phyloP scores from a whole-genome alignment of 2,797 vertebrate species.

The Alfaro cultratus region DNA sequence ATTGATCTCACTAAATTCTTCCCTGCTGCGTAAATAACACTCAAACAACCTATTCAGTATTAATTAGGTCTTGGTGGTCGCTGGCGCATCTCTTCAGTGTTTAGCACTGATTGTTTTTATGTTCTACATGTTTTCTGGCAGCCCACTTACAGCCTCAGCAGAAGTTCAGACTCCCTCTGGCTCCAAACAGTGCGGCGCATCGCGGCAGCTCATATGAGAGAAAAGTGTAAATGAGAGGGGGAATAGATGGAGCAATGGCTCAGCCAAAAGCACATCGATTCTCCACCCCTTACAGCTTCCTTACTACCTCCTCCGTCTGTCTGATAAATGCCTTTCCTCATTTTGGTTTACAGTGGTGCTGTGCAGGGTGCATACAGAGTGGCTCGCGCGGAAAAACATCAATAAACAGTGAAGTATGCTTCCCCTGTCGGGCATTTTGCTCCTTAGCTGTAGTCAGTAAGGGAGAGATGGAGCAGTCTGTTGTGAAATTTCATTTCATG shows the following conservation, averaged over 20 bases:
- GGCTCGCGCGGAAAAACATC: conserved; percentile 45
- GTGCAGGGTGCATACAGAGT: conserved; percentile 43
- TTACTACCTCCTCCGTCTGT: conserved; percentile 38
- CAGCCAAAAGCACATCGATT: conserved; percentile 63
- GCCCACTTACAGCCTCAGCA: conserved; percentile 13
- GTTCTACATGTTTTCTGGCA: conserved; percentile 26
- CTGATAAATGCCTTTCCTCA: conserved; percentile 62
- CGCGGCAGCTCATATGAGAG: conserved; percentile 40
- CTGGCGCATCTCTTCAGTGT: conserved; percentile 7
- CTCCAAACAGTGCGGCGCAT: conserved; percentile 16
- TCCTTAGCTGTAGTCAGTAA: conserved; percentile 46
- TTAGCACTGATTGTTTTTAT: conserved; percentile 26
- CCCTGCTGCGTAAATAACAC: conserved; percentile 16
- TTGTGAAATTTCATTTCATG: conserved; percentile 77
- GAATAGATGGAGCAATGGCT: conserved; percentile 37
- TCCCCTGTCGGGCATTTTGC: conserved; percentile 39
- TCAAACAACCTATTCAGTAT: conserved; percentile 11
- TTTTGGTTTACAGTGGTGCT: conserved; percentile 48
- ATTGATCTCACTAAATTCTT: conserved; percentile 41
- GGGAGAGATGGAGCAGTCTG: conserved; percentile 46
- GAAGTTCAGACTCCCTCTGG: conserved; percentile 34
- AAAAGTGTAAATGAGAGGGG: conserved; percentile 49
- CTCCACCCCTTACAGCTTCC: conserved; percentile 34
- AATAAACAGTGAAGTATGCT: conserved; percentile 51
- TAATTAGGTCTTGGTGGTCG: conserved; percentile 42